A percentile compares a stretch with the other conserved stretches of the same genome.
phyloP scores from a whole-genome alignment of 1,140 invertebrate genomes.

The Lepidotrigona ventralis region DNA sequence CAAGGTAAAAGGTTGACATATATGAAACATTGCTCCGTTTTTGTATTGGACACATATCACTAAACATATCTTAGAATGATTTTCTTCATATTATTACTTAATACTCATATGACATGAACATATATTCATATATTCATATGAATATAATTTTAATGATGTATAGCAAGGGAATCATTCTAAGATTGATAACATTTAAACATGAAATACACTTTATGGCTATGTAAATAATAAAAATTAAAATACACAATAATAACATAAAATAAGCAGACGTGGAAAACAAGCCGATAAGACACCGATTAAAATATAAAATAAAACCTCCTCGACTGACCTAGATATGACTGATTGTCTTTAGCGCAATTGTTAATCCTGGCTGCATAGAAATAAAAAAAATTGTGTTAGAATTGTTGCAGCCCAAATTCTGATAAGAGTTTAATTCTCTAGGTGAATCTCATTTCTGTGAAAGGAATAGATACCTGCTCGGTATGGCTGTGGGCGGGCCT shows the following conservation, averaged over 20 bases:
- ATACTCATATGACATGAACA: neutral
- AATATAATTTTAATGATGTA: neutral
- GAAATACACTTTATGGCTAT: neutral
- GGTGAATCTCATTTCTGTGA: neutral
- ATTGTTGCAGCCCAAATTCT: slow-evolving; percentile 1
- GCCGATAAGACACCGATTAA: slow-evolving; percentile 33
- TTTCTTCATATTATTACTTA: neutral
- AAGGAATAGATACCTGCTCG: slow-evolving; percentile 66
- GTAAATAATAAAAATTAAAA: neutral
- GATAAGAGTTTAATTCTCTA: slow-evolving; percentile 5
- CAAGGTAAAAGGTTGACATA: neutral
- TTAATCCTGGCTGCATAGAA: slow-evolving; percentile 70
- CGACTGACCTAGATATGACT: slow-evolving; percentile 70
- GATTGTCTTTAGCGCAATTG: slow-evolving; percentile 55
- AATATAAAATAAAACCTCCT: slow-evolving; percentile 55
- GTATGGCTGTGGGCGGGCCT: slow-evolving; percentile 80
- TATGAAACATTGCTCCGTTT: neutral
- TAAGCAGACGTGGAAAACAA: slow-evolving; percentile 17
- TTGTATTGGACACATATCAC: neutral
- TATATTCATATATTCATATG: too few species aligned
- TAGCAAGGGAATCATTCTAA: too few species aligned
- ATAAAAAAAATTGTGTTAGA: slow-evolving; percentile 48
- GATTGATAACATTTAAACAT: neutral
- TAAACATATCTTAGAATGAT: neutral
- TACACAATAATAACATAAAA: slow-evolving; percentile 8